These are phyloP conservation scores for Hyles euphorbiae DNA, from an alignment of 1,140 invertebrate genomes.

Conservation along the genomic window DNA sequence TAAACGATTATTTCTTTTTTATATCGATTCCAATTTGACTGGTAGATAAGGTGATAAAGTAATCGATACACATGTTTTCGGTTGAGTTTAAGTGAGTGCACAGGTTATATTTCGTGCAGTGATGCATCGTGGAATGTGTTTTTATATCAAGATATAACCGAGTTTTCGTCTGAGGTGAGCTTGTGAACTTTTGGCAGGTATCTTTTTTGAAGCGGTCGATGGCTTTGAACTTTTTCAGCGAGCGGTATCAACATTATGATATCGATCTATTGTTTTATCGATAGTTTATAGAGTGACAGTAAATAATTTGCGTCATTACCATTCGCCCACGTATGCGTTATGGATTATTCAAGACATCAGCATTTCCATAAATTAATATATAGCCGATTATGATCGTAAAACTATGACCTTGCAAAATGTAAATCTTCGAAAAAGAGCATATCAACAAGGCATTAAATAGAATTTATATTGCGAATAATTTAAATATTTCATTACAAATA, in stretches of 20 bases:
- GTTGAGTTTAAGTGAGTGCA: slow-evolving; percentile 19
- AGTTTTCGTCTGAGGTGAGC: slow-evolving; percentile 57
- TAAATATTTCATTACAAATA: background rate
- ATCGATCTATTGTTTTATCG: too few species aligned
- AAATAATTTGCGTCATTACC: too few species aligned
- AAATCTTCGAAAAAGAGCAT: too few species aligned
- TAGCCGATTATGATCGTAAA: background rate
- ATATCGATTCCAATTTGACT: background rate
- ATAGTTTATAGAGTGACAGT: too few species aligned
- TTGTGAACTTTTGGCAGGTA: slow-evolving; percentile 26
- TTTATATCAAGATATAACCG: slow-evolving; percentile 32
- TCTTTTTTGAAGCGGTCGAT: slow-evolving; percentile 28
- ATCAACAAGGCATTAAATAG: too few species aligned
- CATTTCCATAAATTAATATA: background rate
- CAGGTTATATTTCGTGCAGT: slow-evolving; percentile 43
- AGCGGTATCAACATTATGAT: too few species aligned
- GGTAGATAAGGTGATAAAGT: slow-evolving; percentile 23
- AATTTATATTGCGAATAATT: too few species aligned
- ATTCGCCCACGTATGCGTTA: too few species aligned
- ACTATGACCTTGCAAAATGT: background rate
- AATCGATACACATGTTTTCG: slow-evolving; percentile 22
- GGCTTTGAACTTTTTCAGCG: slow-evolving; percentile 24
- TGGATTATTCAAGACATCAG: too few species aligned
- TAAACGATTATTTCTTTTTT: too few species aligned
- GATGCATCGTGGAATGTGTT: slow-evolving; percentile 52